These are phyloP conservation scores for Lepidocolaptes lacrymiger DNA, from an alignment of 2,797 vertebrate genomes.

Conservation along the genomic window DNA sequence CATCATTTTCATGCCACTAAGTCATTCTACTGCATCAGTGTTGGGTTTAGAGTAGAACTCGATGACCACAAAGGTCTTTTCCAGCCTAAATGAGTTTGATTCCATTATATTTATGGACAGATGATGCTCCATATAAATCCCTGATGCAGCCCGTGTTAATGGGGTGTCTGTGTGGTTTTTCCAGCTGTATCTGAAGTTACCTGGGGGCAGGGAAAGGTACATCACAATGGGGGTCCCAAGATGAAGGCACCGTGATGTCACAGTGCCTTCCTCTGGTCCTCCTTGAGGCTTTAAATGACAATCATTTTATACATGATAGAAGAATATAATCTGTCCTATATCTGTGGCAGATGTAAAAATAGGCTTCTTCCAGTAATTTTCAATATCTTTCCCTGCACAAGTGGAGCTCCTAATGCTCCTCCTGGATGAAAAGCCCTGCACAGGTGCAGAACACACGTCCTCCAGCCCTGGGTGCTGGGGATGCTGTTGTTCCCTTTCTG, in stretches of 20 bases:
- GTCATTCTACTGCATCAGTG: not conserved
- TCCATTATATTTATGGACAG: fast-evolving
- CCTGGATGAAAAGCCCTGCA: not conserved
- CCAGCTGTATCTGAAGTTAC: not conserved
- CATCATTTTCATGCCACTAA: not conserved
- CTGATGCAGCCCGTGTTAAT: not conserved
- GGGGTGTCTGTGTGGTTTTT: not conserved
- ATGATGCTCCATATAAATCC: not conserved
- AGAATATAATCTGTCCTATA: not conserved
- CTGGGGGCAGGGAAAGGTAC: not conserved
- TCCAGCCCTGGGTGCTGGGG: not conserved
- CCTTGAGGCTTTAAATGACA: not conserved
- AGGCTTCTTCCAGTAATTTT: not conserved
- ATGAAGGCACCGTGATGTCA: fast-evolving
- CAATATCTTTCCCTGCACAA: not conserved
- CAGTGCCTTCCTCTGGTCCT: not conserved
- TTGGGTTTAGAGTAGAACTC: not conserved
- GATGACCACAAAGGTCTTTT: not conserved
- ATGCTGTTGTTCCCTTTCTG: not conserved
- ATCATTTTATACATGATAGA: not conserved
- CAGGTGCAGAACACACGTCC: fast-evolving
- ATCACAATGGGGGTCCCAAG: fast-evolving
- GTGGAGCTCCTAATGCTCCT: not conserved
- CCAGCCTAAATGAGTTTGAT: not conserved
- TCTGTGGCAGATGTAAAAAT: not conserved